These are phyloP conservation scores for Saguinus imperator DNA, from an alignment of 2,113 vertebrate species.

Conservation along the genomic window DNA sequence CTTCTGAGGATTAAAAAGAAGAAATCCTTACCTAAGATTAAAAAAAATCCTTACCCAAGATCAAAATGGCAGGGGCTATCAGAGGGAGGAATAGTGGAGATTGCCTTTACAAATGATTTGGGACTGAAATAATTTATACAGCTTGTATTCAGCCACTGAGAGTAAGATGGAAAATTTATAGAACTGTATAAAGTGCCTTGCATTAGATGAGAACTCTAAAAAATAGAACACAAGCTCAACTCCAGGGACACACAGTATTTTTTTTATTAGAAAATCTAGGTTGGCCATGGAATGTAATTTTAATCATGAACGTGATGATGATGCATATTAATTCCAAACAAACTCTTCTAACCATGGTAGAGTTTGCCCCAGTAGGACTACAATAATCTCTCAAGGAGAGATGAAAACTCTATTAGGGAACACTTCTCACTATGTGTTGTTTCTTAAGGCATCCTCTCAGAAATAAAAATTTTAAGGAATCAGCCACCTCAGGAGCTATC, in stretches of 20 bases:
- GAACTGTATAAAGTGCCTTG: slow-evolving; percentile 53
- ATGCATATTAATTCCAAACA: slow-evolving; percentile 8
- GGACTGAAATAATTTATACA: slow-evolving; percentile 49
- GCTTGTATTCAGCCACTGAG: slow-evolving; percentile 36
- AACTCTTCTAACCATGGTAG: not conserved
- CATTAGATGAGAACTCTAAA: slow-evolving; percentile 50
- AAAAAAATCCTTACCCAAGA: not conserved
- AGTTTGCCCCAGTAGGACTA: slow-evolving; percentile 17
- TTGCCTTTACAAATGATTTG: slow-evolving; percentile 59
- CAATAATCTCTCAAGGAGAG: slow-evolving; percentile 25
- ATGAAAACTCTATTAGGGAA: slow-evolving; percentile 33
- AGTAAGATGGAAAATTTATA: slow-evolving; percentile 43
- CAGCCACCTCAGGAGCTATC: not conserved
- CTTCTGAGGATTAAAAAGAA: slow-evolving; percentile 53
- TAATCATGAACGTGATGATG: slow-evolving; percentile 24
- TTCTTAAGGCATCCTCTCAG: slow-evolving; percentile 22
- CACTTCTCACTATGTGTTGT: not conserved
- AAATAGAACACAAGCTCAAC: slow-evolving; percentile 42
- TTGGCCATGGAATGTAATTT: slow-evolving; percentile 8
- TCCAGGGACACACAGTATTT: slow-evolving; percentile 11
- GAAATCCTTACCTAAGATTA: slow-evolving; percentile 36
- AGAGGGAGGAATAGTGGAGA: not conserved
- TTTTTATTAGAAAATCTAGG: slow-evolving; percentile 34
- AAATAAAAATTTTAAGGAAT: slow-evolving; percentile 42
- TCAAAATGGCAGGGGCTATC: slow-evolving; percentile 1